Evolutionary conservation across 1,140 invertebrate genomes (phyloP).

Genomic region (Drosophila sproati): DNA sequence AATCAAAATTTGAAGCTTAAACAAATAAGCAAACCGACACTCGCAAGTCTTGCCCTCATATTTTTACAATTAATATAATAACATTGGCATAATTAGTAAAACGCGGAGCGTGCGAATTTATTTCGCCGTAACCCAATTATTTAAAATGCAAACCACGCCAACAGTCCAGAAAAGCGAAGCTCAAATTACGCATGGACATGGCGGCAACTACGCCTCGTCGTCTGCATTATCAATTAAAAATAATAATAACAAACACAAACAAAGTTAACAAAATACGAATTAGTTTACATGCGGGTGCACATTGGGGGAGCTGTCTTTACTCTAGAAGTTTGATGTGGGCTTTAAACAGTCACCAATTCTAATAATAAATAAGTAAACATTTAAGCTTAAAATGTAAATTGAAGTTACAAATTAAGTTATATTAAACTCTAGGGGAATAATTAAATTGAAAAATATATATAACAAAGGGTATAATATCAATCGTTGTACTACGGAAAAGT

Average conservation of each 20-base stretch:
- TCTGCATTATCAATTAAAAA: conserved; percentile 57
- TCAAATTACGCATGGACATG: conserved; percentile 36
- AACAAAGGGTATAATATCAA: too few relatives aligned
- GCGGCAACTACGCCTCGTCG: neutral
- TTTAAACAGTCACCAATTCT: too few relatives aligned
- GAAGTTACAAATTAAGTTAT: too few relatives aligned
- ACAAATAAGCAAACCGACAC: neutral
- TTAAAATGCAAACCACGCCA: conserved; percentile 52
- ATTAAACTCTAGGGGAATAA: too few relatives aligned
- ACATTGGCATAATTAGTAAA: conserved; percentile 67
- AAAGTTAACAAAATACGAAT: conserved; percentile 58
- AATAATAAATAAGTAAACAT: too few relatives aligned
- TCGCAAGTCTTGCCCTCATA: conserved; percentile 33
- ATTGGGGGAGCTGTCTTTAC: neutral
- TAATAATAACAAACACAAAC: conserved; percentile 76
- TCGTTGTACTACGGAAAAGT: too few relatives aligned
- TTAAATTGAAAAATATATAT: too few relatives aligned
- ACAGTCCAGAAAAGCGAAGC: conserved; percentile 21
- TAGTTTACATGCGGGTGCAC: conserved; percentile 49
- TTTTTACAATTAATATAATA: conserved; percentile 58
- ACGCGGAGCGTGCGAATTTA: conserved; percentile 54
- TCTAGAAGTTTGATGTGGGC: neutral
- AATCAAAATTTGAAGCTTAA: conserved; percentile 1
- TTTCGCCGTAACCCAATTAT: conserved; percentile 66
- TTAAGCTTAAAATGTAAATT: too few relatives aligned